Evolutionary conservation across 1,140 invertebrate species (phyloP).

Genomic region (Triops cancriformis): DNA sequence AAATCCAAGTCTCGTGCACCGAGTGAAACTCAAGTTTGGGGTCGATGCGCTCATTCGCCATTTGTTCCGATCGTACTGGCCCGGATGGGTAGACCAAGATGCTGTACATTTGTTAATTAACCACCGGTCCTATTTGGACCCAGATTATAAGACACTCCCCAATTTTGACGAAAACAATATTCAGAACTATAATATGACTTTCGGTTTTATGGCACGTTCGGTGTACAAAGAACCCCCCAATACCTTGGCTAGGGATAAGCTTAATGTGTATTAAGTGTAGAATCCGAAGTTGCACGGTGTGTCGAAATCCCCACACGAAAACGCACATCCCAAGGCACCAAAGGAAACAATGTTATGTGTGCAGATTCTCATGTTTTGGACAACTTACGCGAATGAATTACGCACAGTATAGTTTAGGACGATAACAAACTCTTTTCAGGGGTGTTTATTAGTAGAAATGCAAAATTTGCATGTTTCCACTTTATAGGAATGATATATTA

Average conservation of each 20-base stretch:
- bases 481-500: too few species aligned
- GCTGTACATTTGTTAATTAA: constrained; percentile 35
- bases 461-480: too few species aligned
- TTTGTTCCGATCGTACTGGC: constrained; percentile 32
- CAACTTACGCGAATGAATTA: too few species aligned
- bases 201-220: constrained; percentile 36
- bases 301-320: neutral
- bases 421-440: too few species aligned
- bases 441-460: too few species aligned
- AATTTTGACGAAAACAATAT: constrained; percentile 37
- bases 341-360: too few species aligned
- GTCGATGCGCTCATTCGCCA: constrained; percentile 33
- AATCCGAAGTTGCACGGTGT: neutral
- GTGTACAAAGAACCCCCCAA: constrained; percentile 32
- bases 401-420: too few species aligned
- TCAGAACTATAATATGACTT: constrained; percentile 35
- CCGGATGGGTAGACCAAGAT: constrained; percentile 33
- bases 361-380: too few species aligned
- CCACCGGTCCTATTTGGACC: constrained; percentile 34
- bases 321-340: neutral
- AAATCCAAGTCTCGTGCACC: constrained; percentile 35
- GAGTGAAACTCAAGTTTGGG: constrained; percentile 34
- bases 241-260: constrained; percentile 22
- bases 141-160: constrained; percentile 23
- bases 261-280: neutral